Conservation (phyloP, 2,888 invertebrate species). For the Chirona hameri region DNA sequence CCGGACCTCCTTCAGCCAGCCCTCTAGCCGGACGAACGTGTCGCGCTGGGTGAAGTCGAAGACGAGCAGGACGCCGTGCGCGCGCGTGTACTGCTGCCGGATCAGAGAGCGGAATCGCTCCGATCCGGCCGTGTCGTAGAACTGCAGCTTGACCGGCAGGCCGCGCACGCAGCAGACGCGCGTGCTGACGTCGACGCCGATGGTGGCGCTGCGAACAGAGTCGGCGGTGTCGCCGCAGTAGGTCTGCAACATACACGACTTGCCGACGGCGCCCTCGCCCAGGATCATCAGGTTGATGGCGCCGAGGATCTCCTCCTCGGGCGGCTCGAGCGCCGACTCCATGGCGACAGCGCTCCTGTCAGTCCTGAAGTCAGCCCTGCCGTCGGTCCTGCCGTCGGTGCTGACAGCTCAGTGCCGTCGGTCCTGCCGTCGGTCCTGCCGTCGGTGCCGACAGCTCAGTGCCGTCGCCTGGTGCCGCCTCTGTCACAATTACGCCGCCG, state of each 20-base stretch:
- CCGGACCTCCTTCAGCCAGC: constrained; percentile 26
- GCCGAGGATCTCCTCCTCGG: constrained; percentile 6
- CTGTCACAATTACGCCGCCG: background rate
- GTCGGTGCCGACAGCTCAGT: too few species aligned
- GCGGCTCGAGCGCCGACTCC: background rate
- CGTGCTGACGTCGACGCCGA: constrained; percentile 28
- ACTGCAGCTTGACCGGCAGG: constrained; percentile 26
- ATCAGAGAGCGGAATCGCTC: constrained; percentile 8
- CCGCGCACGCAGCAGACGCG: constrained; percentile 8
- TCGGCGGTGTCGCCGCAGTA: constrained; percentile 12
- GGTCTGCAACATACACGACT: constrained; percentile 25
- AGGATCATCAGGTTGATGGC: constrained; percentile 22
- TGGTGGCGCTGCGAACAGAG: constrained; percentile 3
- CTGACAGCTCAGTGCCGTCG: background rate
- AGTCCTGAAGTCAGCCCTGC: background rate
- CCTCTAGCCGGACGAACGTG: constrained; percentile 1
- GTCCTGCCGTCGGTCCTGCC: background rate
- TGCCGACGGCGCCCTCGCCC: constrained; percentile 31
- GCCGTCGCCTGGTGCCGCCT: background rate
- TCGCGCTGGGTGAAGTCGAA: constrained; percentile 28
- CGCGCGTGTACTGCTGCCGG: constrained; percentile 27
- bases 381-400: background rate
- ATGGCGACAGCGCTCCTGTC: background rate
- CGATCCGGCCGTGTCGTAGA: constrained; percentile 28
- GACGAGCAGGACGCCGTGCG: constrained; percentile 22